A percentile compares a stretch with the other conserved stretches of the same genome.
phyloP scores from a whole-genome alignment of 2,113 vertebrate species.

The Marmota flaviventris region DNA sequence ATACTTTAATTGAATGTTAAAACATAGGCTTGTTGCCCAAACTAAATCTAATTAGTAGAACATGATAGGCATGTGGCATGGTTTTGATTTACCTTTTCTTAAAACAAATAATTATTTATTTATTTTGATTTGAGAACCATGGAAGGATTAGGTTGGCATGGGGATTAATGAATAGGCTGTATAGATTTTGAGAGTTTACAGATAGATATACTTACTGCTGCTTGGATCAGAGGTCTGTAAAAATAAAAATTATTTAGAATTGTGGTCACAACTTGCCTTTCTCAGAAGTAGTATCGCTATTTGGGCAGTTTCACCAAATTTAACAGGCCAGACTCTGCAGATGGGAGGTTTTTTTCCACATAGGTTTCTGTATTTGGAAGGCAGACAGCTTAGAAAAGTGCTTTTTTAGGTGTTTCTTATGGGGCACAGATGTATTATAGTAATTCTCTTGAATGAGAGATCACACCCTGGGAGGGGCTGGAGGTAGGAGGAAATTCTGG shows the following conservation, averaged over 20 bases:
- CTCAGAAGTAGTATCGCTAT: neutral
- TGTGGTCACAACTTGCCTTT: neutral
- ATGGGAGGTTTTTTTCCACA: neutral
- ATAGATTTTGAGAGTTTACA: neutral
- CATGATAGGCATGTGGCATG: neutral
- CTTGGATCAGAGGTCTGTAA: neutral
- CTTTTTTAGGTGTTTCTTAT: neutral
- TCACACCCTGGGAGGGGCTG: neutral
- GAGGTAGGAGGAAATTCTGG: neutral
- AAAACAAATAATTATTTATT: neutral
- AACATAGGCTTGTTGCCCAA: neutral
- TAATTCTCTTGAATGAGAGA: neutral
- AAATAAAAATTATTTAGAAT: neutral
- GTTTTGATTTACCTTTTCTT: slow-evolving; percentile 33
- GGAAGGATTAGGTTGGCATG: neutral
- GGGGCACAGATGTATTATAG: neutral
- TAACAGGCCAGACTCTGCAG: neutral
- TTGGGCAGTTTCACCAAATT: neutral
- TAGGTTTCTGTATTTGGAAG: neutral
- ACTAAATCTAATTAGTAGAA: slow-evolving; percentile 5
- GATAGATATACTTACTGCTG: neutral
- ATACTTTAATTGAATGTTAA: slow-evolving; percentile 4
- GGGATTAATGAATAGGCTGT: neutral
- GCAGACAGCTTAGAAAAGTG: neutral
- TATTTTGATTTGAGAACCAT: neutral